Base-by-base conservation (phyloP, 2,888 invertebrate genomes). In the Tinea semifulvella region DNA sequence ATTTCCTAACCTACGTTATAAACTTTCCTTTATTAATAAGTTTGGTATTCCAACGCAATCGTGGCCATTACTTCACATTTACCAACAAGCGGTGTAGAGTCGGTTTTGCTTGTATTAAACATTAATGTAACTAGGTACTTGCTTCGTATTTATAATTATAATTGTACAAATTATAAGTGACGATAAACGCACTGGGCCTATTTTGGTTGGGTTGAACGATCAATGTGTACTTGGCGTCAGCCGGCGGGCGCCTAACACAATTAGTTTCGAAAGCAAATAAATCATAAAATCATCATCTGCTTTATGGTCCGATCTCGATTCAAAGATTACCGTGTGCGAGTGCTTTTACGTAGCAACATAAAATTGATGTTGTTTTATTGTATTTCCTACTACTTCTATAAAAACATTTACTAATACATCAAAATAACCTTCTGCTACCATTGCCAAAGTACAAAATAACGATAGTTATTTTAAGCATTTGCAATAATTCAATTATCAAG, bases 221-320 rank as follows among this genome's bases (percentile, higher is more conserved):
- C 40, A 40, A 40, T 22, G 36, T n/a, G 11, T 11, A 40, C 6
- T 61, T 57, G 56, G 53, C 49, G 56, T 58, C 57, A 58, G 62
- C 58, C 62, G 60, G 53, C 60, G 60, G 57, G 60, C 63, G 62
- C 61, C 62, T 62, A 57, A 61, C 60, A 63, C 60, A 70, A 68
- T 70, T 68, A 67, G 57, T 58, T 63, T 55, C 56, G 56, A 63
- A 67, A 66, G 64, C 62, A 68, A 68, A 70, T 66, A 69, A 68
- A 64, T 65, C 64, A 66, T 67, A 63, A 65, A 68, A 63, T 63
- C 60, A 64, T 45, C 42, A 46, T 66, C 57, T 52, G 49, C 56
- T 57, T 60, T 61, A 63, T 58, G 56, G 39, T 45, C 46, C 52
- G 49, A 61, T 62, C 59, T 59, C 54, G 56, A 60, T 64, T 61